phyloP scores from a whole-genome alignment of 2,797 vertebrate genomes.

The Gambusia yucatana region DNA sequence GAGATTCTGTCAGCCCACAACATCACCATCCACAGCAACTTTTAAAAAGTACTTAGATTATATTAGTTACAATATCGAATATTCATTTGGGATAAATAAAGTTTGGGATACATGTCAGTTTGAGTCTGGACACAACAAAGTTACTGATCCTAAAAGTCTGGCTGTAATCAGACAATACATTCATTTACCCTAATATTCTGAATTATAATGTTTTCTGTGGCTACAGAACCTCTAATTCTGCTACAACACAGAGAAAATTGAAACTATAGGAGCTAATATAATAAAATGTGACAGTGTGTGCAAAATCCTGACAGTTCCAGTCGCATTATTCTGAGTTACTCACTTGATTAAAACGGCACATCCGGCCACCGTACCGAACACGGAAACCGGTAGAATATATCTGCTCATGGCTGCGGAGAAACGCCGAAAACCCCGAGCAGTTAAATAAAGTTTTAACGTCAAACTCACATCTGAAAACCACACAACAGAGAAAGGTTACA shows the following conservation, averaged over 20 bases:
- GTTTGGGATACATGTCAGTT: too few species aligned
- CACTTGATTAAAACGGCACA: conserved; percentile 79
- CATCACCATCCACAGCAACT: too few species aligned
- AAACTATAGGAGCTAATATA: neutral
- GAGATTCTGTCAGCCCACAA: too few species aligned
- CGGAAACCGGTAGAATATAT: conserved; percentile 78
- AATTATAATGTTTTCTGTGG: neutral
- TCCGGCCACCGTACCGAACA: conserved; percentile 77
- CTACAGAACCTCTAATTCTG: neutral
- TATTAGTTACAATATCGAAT: too few species aligned
- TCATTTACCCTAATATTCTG: neutral
- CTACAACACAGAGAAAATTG: neutral
- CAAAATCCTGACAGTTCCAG: neutral
- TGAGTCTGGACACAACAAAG: neutral
- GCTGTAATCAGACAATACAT: neutral
- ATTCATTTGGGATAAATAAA: too few species aligned
- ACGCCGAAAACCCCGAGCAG: neutral
- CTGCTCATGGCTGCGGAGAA: conserved; percentile 66
- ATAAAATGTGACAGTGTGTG: neutral
- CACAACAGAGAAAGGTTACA: conserved; percentile 57
- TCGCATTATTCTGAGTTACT: conserved; percentile 50
- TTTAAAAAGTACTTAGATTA: too few species aligned
- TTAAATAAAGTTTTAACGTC: neutral
- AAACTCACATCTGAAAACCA: neutral
- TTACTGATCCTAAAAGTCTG: neutral